Evolutionary conservation across 2,113 vertebrate species (phyloP).

Genomic region (crab-eating macaque (Macaca fascicularis)): DNA sequence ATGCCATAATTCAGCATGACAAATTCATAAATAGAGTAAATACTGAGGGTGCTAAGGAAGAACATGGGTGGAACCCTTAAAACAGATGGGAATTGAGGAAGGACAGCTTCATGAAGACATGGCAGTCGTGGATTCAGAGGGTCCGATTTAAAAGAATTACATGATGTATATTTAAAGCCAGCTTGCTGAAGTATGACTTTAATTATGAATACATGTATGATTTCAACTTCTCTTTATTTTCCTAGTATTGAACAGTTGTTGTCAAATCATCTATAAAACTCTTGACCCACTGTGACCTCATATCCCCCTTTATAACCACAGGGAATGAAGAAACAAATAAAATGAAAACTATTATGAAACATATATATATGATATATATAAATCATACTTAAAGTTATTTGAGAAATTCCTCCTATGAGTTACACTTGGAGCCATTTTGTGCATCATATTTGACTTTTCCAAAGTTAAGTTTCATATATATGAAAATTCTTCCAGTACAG

Average conservation of each 20-base stretch:
- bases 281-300: not conserved
- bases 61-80: not conserved
- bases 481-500: not conserved
- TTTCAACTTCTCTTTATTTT: constrained; percentile 35
- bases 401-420: not conserved
- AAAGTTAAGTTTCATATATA: not conserved
- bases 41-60: not conserved
- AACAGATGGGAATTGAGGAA: not conserved
- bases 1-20: not conserved
- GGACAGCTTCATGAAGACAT: not conserved
- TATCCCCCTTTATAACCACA: not conserved
- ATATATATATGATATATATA: not conserved
- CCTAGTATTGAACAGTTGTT: not conserved
- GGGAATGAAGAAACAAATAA: constrained; percentile 33
- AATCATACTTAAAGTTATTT: constrained; percentile 17
- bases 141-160: not conserved
- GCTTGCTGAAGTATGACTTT: not conserved
- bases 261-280: constrained; percentile 12
- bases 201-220: not conserved
- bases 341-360: not conserved
- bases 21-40: not conserved
- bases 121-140: not conserved
- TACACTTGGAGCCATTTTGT: not conserved
- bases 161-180: not conserved
- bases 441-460: not conserved